phyloP scores from a whole-genome alignment of 2,113 vertebrate genomes.

The Lipophrys pholis region DNA sequence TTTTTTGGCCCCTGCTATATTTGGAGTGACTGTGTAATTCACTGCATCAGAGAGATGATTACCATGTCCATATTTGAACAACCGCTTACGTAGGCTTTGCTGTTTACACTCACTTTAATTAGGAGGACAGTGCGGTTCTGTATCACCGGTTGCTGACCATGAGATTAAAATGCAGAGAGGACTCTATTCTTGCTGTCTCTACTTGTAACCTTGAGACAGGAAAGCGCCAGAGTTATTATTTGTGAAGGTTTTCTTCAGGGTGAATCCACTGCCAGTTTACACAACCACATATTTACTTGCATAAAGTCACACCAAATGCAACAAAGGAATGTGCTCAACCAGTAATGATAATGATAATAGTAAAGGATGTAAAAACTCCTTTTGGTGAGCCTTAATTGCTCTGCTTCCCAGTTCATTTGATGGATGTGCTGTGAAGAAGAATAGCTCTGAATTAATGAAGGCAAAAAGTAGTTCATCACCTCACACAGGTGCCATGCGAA shows the following conservation, averaged over 20 bases:
- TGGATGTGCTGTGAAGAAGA: slow-evolving; percentile 44
- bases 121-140: slow-evolving; percentile 14
- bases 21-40: slow-evolving; percentile 59
- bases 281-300: slow-evolving; percentile 34
- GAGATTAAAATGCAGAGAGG: slow-evolving; percentile 30
- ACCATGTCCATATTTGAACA: slow-evolving; percentile 65
- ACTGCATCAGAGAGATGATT: slow-evolving; percentile 55
- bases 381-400: neutral
- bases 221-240: slow-evolving; percentile 8
- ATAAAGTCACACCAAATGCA: slow-evolving; percentile 22
- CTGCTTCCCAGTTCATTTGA: slow-evolving; percentile 35
- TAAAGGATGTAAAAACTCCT: slow-evolving; percentile 1
- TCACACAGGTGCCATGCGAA: slow-evolving; percentile 15
- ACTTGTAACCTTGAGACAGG: neutral
- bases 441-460: slow-evolving; percentile 50
- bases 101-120: slow-evolving; percentile 46
- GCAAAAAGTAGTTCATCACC: slow-evolving; percentile 44
- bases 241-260: slow-evolving; percentile 15
- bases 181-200: neutral
- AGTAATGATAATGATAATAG: slow-evolving; percentile 24
- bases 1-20: slow-evolving; percentile 17
- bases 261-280: slow-evolving; percentile 4
- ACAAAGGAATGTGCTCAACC: slow-evolving; percentile 25
- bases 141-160: slow-evolving; percentile 14
- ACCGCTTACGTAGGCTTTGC: slow-evolving; percentile 34